These are phyloP conservation scores for Abscondita cerata DNA, from an alignment of 2,888 invertebrate species.

Conservation along the genomic window DNA sequence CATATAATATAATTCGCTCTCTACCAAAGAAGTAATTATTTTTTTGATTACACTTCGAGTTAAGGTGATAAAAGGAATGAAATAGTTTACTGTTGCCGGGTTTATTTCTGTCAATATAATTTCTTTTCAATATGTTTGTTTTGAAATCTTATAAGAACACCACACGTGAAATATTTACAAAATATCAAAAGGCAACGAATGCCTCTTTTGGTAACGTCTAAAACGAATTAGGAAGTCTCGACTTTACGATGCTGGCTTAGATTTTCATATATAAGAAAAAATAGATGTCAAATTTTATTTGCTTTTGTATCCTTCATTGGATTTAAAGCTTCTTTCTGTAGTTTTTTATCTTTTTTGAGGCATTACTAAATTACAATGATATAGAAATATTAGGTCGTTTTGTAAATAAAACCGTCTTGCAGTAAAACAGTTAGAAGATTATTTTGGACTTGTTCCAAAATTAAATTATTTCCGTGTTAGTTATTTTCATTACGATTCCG, in stretches of 20 bases:
- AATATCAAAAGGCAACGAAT: constrained; percentile 38
- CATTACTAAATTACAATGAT: constrained; percentile 1
- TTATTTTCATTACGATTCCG: constrained; percentile 45
- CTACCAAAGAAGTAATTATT: too few species aligned
- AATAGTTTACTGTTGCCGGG: neutral
- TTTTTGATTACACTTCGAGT: too few species aligned
- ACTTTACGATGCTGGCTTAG: constrained; percentile 28
- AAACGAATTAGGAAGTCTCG: constrained; percentile 39
- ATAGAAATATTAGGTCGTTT: constrained; percentile 4
- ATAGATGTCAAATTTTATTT: constrained; percentile 29
- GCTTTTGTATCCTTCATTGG: constrained; percentile 27
- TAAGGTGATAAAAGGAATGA: too few species aligned
- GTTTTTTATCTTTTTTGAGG: constrained; percentile 12
- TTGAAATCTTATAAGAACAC: constrained; percentile 35
- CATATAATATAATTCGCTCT: too few species aligned
- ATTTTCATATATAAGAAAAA: constrained; percentile 36
- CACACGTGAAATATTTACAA: constrained; percentile 40
- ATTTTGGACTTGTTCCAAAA: constrained; percentile 26
- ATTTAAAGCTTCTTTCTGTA: constrained; percentile 15
- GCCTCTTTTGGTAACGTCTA: constrained; percentile 34
- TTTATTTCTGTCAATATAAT: constrained; percentile 42
- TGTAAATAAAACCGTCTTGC: constrained; percentile 4
- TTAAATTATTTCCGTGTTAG: constrained; percentile 30
- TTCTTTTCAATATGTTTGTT: constrained; percentile 42
- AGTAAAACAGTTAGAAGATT: constrained; percentile 9